Conservation (phyloP, 37 sponge, comb jelly and placozoan genomes). For the Spongia lamella region DNA sequence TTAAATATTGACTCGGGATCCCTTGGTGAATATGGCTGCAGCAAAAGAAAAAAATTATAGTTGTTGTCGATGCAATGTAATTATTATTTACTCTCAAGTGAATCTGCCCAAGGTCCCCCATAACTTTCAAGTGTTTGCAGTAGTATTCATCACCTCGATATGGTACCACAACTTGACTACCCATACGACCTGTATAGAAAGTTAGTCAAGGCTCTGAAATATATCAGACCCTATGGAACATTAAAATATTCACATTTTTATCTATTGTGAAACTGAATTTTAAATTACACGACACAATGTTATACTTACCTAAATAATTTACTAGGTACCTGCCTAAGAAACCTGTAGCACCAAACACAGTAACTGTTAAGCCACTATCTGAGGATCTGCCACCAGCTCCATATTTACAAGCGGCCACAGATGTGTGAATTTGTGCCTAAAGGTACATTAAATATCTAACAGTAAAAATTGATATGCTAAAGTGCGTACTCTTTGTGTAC, state of each 20-base stretch:
- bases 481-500: not conserved
- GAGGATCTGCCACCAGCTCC: conserved; percentile 96
- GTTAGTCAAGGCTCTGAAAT: too few relatives aligned
- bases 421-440: not conserved
- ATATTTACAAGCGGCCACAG: not conserved
- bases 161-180: conserved; percentile 82
- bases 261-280: too few relatives aligned
- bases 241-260: too few relatives aligned
- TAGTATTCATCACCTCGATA: conserved; percentile 89
- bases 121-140: conserved; percentile 73
- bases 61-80: not conserved
- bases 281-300: too few relatives aligned
- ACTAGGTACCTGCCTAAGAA: conserved; percentile 90
- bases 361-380: conserved; percentile 90
- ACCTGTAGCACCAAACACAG: conserved; percentile 98
- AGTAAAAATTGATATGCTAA: not conserved
- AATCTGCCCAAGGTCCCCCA: conserved; percentile 94
- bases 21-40: conserved; percentile 64
- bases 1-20: conserved; percentile 78
- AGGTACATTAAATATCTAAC: not conserved
- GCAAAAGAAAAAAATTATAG: not conserved
- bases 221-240: too few relatives aligned
- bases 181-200: conserved; percentile 56
- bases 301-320: conserved; percentile 80
- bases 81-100: conserved; percentile 49